Conservation (phyloP, 2,888 invertebrate species). For the Mythimna impura region DNA sequence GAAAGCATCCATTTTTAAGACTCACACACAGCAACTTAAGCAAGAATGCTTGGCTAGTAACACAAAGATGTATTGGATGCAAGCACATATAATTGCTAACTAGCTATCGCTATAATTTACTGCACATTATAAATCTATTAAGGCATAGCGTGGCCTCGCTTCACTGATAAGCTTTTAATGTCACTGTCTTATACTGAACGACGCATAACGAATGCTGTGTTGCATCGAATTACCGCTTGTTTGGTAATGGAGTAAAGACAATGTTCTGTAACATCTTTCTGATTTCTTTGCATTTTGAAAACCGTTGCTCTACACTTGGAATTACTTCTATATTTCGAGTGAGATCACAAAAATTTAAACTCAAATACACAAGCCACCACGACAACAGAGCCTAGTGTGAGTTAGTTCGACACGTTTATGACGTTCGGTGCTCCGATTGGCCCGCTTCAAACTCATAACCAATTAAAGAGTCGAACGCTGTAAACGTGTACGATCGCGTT, state of each 20-base stretch:
- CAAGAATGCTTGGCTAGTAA: background rate
- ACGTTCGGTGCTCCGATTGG: too few relatives aligned
- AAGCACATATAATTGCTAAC: constrained; percentile 25
- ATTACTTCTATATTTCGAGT: too few relatives aligned
- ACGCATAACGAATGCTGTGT: constrained; percentile 32
- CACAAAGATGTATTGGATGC: constrained; percentile 21
- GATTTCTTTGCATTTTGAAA: too few relatives aligned
- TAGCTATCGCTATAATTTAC: constrained; percentile 59
- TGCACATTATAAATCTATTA: constrained; percentile 67
- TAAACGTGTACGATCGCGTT: too few relatives aligned
- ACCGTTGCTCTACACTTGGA: too few relatives aligned
- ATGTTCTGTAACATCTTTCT: constrained; percentile 9
- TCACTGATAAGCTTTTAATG: constrained; percentile 62
- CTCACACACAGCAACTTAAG: background rate
- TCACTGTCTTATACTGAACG: constrained; percentile 52
- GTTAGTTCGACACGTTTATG: too few relatives aligned
- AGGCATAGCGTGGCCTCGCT: constrained; percentile 52
- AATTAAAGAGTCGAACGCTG: too few relatives aligned
- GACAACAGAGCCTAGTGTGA: too few relatives aligned
- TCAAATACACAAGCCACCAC: too few relatives aligned
- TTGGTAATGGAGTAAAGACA: constrained; percentile 27
- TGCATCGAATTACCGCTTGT: constrained; percentile 30
- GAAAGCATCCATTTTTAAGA: background rate
- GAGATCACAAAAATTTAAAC: too few relatives aligned
- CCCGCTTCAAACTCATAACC: too few relatives aligned